These are phyloP conservation scores for Arrhopalites spinosus DNA, from an alignment of 2,888 invertebrate species.

Conservation along the genomic window DNA sequence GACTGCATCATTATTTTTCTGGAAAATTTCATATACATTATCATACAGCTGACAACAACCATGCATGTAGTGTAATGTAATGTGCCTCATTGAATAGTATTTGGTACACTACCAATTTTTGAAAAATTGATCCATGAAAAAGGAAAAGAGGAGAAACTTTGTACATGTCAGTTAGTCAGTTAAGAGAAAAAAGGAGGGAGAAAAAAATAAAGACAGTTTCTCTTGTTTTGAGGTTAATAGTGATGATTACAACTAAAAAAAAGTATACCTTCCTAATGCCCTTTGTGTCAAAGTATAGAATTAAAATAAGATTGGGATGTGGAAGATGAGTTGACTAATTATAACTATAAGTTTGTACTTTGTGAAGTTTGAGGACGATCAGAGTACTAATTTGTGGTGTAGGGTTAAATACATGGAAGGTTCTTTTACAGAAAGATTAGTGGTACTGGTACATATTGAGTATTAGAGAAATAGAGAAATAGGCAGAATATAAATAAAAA, in stretches of 20 bases:
- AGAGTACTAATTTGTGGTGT: constrained; percentile 37
- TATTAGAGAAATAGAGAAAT: no score
- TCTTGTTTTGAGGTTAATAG: constrained; percentile 7
- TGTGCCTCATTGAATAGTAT: no score
- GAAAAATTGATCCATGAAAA: no score
- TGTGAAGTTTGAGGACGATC: constrained; percentile 17
- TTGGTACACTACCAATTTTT: no score
- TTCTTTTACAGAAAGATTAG: constrained; percentile 1
- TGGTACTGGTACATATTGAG: no score
- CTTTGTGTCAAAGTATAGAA: not conserved
- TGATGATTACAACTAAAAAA: constrained; percentile 24
- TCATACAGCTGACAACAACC: no score
- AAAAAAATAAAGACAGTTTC: constrained; percentile 20
- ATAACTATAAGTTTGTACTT: constrained; percentile 20
- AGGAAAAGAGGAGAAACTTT: constrained; percentile 1
- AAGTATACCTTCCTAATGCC: constrained; percentile 11
- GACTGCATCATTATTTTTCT: not conserved
- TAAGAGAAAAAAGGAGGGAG: not conserved
- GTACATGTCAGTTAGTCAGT: constrained; percentile 27
- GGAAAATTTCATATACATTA: not conserved
- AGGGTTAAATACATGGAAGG: constrained; percentile 29
- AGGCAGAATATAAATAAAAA: not conserved
- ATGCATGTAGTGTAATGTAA: no score
- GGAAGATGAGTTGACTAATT: constrained; percentile 25
- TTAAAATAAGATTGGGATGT: not conserved